Conservation (phyloP, 2,888 invertebrate genomes). For the Linnaemya tessellans region DNA sequence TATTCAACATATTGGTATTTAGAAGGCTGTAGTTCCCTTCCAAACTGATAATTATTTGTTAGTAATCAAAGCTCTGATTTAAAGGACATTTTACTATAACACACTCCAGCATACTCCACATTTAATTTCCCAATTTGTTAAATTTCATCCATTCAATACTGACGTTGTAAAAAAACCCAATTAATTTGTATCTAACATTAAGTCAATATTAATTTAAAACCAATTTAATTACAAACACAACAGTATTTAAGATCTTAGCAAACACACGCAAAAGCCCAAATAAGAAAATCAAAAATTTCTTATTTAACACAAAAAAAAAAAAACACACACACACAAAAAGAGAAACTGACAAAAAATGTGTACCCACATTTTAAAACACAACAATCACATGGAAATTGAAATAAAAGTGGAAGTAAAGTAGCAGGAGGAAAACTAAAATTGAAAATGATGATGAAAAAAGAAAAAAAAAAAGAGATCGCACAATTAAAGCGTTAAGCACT, state of each 20-base stretch:
- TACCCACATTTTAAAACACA: background rate
- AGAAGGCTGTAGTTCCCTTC: too few relatives aligned
- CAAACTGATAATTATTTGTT: too few relatives aligned
- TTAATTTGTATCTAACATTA: constrained; percentile 63
- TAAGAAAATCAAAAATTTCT: constrained; percentile 34
- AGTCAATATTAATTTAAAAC: constrained; percentile 69
- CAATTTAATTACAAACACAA: constrained; percentile 69
- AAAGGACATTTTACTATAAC: too few relatives aligned
- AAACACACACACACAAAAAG: background rate
- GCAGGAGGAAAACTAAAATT: background rate
- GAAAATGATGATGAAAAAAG: background rate
- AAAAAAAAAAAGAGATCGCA: constrained; percentile 43
- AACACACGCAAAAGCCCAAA: constrained; percentile 36
- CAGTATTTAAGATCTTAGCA: constrained; percentile 58
- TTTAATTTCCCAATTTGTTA: too few relatives aligned
- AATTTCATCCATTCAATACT: background rate
- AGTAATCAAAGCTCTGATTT: too few relatives aligned
- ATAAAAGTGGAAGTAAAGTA: constrained; percentile 21
- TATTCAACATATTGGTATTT: too few relatives aligned
- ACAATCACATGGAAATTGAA: constrained; percentile 31
- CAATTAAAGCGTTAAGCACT: constrained; percentile 70
- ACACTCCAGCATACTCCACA: too few relatives aligned
- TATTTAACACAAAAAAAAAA: constrained; percentile 20
- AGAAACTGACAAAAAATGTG: background rate
- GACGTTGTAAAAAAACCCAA: background rate